Percentiles rank a stretch among this genome's conserved stretches.
These are phyloP conservation scores for Corvus cornix DNA, from an alignment of 2,113 vertebrate genomes.

Conservation along the genomic window DNA sequence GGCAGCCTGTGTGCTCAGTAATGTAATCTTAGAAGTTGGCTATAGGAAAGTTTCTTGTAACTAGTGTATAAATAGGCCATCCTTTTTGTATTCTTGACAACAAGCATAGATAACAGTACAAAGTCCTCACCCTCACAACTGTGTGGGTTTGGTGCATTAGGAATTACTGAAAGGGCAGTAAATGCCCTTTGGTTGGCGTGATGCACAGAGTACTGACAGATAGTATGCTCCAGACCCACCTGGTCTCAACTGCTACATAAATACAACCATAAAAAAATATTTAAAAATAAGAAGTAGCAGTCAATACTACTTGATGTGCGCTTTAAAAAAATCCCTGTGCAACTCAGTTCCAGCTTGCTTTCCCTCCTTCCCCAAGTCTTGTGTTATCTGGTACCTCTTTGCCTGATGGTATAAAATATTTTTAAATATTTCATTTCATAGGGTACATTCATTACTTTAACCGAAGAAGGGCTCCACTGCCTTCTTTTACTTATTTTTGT, in stretches of 20 bases:
- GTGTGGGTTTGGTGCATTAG: fast-evolving
- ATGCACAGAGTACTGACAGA: not conserved
- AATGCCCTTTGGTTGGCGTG: fast-evolving
- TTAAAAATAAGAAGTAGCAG: not conserved
- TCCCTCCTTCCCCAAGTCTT: not conserved
- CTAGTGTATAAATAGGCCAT: not conserved
- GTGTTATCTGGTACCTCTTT: not conserved
- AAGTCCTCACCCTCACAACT: not conserved
- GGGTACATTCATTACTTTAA: not conserved
- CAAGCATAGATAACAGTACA: not conserved
- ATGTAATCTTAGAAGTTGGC: not conserved
- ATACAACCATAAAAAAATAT: not conserved
- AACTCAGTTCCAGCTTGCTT: not conserved
- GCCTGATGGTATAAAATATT: not conserved
- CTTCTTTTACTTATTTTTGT: not conserved
- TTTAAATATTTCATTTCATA: not conserved
- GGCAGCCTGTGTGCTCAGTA: not conserved
- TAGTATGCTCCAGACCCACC: not conserved
- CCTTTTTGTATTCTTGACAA: not conserved
- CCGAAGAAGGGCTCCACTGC: not conserved
- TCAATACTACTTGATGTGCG: not conserved
- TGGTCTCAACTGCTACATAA: not conserved
- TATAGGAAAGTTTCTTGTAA: not conserved
- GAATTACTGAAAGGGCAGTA: not conserved
- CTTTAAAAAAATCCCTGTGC: not conserved